phyloP scores from a whole-genome alignment of 2,113 vertebrate genomes.

The Proterorhinus semilunaris region DNA sequence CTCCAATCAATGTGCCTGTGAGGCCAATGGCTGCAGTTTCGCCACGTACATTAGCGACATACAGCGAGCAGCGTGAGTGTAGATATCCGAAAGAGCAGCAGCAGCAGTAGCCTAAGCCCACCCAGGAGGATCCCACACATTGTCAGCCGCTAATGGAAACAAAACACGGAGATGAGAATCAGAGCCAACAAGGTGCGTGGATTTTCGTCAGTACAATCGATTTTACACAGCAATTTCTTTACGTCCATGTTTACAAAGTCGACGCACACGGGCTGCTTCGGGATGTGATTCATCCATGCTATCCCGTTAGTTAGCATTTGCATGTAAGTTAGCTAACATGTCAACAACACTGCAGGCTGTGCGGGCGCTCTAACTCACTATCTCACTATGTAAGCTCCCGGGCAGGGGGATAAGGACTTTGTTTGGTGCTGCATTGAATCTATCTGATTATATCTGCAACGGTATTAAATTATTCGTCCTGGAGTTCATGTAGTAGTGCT shows the following conservation, averaged over 20 bases:
- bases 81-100: conserved; percentile 14
- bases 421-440: too few species aligned
- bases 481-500: too few species aligned
- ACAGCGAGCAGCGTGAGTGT: conserved; percentile 2
- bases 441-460: too few species aligned
- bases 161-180: conserved; percentile 62
- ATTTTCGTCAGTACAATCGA: neutral
- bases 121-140: conserved; percentile 35
- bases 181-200: conserved; percentile 69
- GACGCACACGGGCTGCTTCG: neutral
- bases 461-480: too few species aligned
- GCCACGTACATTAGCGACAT: conserved; percentile 7
- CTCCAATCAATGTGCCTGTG: neutral
- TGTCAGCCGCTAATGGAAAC: conserved; percentile 67
- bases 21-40: conserved; percentile 1
- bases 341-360: conserved; percentile 3
- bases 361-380: neutral
- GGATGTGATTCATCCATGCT: neutral
- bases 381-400: neutral
- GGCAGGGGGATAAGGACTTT: neutral
- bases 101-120: conserved; percentile 13
- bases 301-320: neutral
- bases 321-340: neutral
- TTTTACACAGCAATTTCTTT: neutral
- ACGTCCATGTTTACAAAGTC: neutral